These are phyloP conservation scores for Lagopus muta DNA, from an alignment of 2,113 vertebrate species.

Conservation along the genomic window DNA sequence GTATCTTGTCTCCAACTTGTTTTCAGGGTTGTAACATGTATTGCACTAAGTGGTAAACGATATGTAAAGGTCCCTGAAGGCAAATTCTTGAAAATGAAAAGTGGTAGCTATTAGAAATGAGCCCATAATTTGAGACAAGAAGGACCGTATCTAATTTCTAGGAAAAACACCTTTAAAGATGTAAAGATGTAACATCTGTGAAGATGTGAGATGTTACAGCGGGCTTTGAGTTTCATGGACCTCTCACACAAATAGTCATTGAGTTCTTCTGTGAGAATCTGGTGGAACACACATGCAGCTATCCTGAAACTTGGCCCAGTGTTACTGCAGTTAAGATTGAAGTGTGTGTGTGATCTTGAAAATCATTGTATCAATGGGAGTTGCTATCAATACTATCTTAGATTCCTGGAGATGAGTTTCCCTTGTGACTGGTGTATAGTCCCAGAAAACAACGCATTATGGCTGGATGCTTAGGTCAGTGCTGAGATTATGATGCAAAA, in stretches of 20 bases:
- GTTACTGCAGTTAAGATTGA: rapidly evolving
- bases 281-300: background rate
- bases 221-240: background rate
- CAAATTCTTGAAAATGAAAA: background rate
- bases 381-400: background rate
- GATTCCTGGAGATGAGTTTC: background rate
- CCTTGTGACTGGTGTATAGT: background rate
- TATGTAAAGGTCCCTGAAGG: background rate
- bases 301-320: background rate
- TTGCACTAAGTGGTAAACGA: background rate
- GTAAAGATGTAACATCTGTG: background rate
- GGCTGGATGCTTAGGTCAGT: background rate
- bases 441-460: background rate
- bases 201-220: background rate
- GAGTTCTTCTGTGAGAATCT: background rate
- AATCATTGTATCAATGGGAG: background rate
- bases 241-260: background rate
- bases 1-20: background rate
- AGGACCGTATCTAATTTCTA: background rate
- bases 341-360: background rate
- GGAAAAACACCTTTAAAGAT: background rate
- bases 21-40: background rate
- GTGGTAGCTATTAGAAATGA: background rate
- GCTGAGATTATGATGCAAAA: background rate
- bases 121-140: background rate